These are phyloP conservation scores for Odobenus rosmarus DNA, from an alignment of 2,113 vertebrate species.

Conservation along the genomic window DNA sequence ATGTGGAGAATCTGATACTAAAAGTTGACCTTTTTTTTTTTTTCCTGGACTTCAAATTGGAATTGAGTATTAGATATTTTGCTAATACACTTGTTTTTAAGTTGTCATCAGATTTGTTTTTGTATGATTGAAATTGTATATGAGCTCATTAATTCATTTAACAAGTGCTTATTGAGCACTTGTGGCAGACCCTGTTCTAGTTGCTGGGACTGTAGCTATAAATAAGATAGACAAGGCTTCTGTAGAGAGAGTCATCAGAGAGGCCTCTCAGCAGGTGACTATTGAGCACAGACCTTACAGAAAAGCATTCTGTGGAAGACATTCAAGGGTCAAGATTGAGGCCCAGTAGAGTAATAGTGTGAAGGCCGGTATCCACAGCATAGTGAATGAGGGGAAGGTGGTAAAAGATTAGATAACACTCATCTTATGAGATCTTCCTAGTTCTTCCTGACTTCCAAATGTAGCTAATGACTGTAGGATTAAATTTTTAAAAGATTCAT, in stretches of 20 bases:
- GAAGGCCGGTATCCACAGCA: neutral
- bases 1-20: neutral
- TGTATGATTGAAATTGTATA: neutral
- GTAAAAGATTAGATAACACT: neutral
- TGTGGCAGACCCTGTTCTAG: neutral
- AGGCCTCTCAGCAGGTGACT: neutral
- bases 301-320: neutral
- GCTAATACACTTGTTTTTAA: constrained; percentile 25
- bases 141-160: neutral
- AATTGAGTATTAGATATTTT: neutral
- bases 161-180: neutral
- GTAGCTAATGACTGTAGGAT: neutral
- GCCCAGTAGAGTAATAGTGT: neutral
- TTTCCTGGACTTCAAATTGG: neutral
- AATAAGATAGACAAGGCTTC: neutral
- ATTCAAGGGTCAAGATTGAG: neutral
- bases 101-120: neutral
- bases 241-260: neutral
- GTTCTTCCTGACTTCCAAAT: neutral
- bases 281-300: neutral
- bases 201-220: neutral
- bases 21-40: neutral
- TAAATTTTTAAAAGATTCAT: neutral
- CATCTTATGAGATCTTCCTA: neutral
- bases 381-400: neutral